These are phyloP conservation scores for Oceanodroma leucorhoa DNA, from an alignment of 2,797 vertebrate species.

Conservation along the genomic window DNA sequence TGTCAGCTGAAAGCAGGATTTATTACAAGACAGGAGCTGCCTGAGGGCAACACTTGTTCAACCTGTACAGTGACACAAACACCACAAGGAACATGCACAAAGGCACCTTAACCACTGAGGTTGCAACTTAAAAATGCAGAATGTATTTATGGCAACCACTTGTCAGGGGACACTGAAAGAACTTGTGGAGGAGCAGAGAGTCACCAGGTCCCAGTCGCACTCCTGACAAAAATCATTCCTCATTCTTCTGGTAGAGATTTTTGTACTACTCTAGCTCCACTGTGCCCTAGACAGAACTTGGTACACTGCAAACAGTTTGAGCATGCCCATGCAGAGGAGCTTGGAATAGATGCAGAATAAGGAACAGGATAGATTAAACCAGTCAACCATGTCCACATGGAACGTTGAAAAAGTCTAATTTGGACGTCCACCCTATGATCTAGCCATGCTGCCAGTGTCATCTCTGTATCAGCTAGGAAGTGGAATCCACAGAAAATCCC, in stretches of 20 bases:
- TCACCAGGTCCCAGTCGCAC: neutral
- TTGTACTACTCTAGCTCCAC: neutral
- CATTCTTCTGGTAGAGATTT: neutral
- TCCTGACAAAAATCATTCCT: neutral
- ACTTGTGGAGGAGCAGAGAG: neutral
- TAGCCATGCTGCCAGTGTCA: neutral
- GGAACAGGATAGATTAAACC: neutral
- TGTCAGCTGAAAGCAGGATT: neutral
- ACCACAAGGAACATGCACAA: neutral
- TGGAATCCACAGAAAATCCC: neutral
- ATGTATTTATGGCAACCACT: neutral
- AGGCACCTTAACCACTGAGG: neutral
- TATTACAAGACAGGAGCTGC: neutral
- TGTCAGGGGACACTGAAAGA: neutral
- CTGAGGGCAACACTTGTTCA: neutral
- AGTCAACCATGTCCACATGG: neutral
- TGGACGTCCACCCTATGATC: neutral
- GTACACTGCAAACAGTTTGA: neutral
- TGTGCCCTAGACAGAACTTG: neutral
- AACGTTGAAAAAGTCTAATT: neutral
- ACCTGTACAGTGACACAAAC: neutral
- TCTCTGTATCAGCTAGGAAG: neutral
- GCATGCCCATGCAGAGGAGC: neutral
- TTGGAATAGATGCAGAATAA: neutral
- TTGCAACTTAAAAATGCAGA: neutral